Base-by-base conservation (phyloP, 2,797 vertebrate genomes). In the Syngnathus rostellatus region DNA sequence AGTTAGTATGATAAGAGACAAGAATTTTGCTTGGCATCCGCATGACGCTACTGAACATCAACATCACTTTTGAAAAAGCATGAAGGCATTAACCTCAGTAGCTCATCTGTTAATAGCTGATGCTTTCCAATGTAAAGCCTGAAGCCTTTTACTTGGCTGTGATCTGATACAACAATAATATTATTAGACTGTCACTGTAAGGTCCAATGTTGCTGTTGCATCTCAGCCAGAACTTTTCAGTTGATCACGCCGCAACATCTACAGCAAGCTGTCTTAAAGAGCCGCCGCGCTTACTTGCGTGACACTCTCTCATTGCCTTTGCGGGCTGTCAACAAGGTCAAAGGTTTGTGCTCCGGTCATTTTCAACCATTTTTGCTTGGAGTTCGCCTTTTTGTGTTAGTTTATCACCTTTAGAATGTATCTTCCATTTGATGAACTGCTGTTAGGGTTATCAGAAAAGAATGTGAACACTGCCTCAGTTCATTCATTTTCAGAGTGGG, bases 151-250 rank as follows among this genome's bases (percentile, higher is more conserved):
- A 43, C 60, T 62, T 63, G 45, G 62, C 62, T 63, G 45, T 37
- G 62, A 63, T 50, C 60, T 62, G 21, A 62, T 45, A 62, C 60
- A 62, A 62, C 41, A 62, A 62, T 46, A 62, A 46, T 46, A 62
- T 45, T 62, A 46, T 46, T 46, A 31, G 41, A 46, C 41, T 25
- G 41, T 62, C 60, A 25, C 60, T 45, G 41, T 17, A 62, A 62
- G 41, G 41, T 62, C 60, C 21, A 25, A 43, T 62, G 60, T 62
- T 62, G 21, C 41, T 43, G 60, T 46, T 62, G 40, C 37, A 21
- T 46, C 60, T 62, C 5, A 25, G 60, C 41, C 60, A 62, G 31
- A 16, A 17, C 1, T 0, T 62, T 62, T 62, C 11, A 12, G n/a
- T 45, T 45, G 12, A 62, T 62, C 60, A 62, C 45, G 60, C 41